phyloP scores from a whole-genome alignment of 2,888 invertebrate genomes.

The Mesorhabditis spiculigera region DNA sequence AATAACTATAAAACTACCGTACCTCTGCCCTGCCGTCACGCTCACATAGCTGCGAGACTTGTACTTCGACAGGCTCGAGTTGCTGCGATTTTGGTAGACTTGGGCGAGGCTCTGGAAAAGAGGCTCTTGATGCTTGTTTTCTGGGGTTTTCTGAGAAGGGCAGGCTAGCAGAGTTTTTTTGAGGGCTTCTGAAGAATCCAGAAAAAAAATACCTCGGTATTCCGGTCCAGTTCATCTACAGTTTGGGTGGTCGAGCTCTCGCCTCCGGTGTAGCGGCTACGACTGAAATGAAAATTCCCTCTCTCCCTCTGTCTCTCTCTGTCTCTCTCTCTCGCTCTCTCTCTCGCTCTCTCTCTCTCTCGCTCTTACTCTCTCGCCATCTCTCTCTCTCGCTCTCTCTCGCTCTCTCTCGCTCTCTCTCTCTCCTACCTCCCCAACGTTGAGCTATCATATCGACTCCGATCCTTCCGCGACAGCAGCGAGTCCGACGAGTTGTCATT shows the following conservation, averaged over 20 bases:
- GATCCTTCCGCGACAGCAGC: not conserved
- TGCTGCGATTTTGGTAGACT: not conserved
- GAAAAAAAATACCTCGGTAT: not conserved
- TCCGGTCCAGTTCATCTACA: not conserved
- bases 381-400: too few species aligned
- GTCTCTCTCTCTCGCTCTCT: too few species aligned
- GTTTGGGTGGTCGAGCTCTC: not conserved
- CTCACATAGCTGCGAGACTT: not conserved
- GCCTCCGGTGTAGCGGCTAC: not conserved
- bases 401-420: too few species aligned
- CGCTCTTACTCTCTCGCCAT: too few species aligned
- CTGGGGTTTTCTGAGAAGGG: not conserved
- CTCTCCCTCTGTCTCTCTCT: too few species aligned
- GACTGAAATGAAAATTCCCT: too few species aligned
- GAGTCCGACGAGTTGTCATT: not conserved
- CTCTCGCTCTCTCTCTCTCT: not conserved
- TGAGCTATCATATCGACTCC: conserved; percentile 6
- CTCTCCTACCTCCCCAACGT: conserved; percentile 18
- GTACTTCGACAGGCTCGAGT: not conserved
- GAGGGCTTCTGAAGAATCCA: not conserved
- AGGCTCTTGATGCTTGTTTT: too few species aligned
- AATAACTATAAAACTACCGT: too few species aligned
- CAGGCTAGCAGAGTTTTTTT: not conserved
- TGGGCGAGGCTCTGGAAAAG: not conserved
- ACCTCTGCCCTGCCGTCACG: not conserved